These are phyloP conservation scores for Phalacrocorax carbo DNA, from an alignment of 2,113 vertebrate species.

Conservation along the genomic window DNA sequence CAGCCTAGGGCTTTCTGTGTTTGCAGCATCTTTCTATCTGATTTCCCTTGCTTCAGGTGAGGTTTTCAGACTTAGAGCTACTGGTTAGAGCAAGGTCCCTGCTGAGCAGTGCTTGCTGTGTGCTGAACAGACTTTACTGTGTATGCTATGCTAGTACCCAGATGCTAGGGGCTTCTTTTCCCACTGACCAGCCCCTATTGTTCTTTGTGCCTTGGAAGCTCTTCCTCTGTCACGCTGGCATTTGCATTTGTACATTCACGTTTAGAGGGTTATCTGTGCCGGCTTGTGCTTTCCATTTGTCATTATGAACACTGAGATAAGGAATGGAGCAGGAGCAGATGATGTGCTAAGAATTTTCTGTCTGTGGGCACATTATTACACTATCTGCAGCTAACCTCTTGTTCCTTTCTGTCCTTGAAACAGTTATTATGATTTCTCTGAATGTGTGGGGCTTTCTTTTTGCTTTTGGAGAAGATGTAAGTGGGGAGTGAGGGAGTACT, in stretches of 20 bases:
- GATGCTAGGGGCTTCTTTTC: neutral
- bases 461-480: constrained; percentile 18
- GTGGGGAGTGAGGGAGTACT: constrained; percentile 40
- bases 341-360: neutral
- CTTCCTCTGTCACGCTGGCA: neutral
- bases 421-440: constrained; percentile 35
- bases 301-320: constrained; percentile 15
- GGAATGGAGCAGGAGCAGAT: neutral
- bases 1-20: neutral
- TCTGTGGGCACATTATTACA: neutral
- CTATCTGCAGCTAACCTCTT: constrained; percentile 32
- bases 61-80: neutral
- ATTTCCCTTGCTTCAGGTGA: neutral
- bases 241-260: neutral
- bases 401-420: constrained; percentile 63
- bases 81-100: neutral
- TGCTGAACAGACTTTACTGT: accelerated
- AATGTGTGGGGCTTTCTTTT: constrained; percentile 38
- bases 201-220: neutral
- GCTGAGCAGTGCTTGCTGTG: accelerated
- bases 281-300: constrained; percentile 5
- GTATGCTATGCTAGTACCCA: accelerated
- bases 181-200: neutral
- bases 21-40: neutral
- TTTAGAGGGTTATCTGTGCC: neutral